Conservation (phyloP, 2,113 vertebrate species). For the Crotalus viridis region DNA sequence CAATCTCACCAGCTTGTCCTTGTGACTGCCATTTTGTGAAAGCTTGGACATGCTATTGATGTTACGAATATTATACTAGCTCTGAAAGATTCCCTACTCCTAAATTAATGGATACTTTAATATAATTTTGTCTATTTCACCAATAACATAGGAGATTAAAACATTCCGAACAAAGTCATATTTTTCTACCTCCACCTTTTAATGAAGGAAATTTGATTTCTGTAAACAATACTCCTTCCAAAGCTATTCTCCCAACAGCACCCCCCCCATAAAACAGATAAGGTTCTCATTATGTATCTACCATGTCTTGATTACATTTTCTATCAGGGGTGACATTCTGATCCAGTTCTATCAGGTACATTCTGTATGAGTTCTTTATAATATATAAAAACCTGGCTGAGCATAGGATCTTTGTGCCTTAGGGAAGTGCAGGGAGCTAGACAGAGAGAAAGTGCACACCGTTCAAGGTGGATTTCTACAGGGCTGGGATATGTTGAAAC, state of each 20-base stretch:
- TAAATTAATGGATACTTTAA: not conserved
- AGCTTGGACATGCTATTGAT: not conserved
- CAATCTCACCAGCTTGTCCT: not conserved
- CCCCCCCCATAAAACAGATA: constrained; percentile 55
- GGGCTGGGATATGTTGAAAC: constrained; percentile 52
- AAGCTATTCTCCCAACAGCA: constrained; percentile 51
- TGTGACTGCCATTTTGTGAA: not conserved
- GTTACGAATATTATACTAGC: not conserved
- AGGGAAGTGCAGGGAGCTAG: constrained; percentile 31
- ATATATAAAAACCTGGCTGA: constrained; percentile 63
- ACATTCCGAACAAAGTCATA: not conserved
- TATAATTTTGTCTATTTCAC: not conserved
- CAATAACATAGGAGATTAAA: not conserved
- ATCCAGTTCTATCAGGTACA: constrained; percentile 58
- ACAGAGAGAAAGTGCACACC: constrained; percentile 57
- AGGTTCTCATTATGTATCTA: constrained; percentile 61
- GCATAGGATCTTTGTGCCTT: constrained; percentile 61
- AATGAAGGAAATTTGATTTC: constrained; percentile 49
- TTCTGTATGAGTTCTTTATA: constrained; percentile 59
- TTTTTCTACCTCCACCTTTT: not conserved
- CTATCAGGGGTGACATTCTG: constrained; percentile 66
- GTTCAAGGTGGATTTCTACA: constrained; percentile 60
- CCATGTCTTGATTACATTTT: constrained; percentile 62
- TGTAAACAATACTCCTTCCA: constrained; percentile 56
- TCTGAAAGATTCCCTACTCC: not conserved